phyloP scores from a whole-genome alignment of 2,113 vertebrate genomes.

The Perca fluviatilis region DNA sequence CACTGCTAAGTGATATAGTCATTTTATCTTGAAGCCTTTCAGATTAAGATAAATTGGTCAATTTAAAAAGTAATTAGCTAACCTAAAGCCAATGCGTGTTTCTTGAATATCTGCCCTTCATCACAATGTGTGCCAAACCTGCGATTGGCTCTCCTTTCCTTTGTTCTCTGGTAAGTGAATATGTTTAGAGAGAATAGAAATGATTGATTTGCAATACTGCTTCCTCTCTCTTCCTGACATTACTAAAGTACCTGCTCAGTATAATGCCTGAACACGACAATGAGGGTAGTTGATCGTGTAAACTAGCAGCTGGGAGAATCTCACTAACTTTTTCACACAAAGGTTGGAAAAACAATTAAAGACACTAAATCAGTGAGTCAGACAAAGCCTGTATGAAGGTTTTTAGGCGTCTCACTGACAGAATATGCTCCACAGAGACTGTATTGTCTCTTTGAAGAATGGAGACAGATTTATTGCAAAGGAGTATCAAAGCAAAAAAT shows the following conservation, averaged over 20 bases:
- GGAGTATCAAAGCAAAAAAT: constrained; percentile 66
- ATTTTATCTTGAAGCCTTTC: constrained; percentile 60
- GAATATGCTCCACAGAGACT: constrained; percentile 55
- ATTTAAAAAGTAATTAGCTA: constrained; percentile 79
- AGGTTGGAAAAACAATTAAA: constrained; percentile 60
- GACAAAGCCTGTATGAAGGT: constrained; percentile 46
- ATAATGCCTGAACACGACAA: constrained; percentile 40
- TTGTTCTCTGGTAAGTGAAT: constrained; percentile 63
- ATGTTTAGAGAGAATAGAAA: constrained; percentile 72
- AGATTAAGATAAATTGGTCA: constrained; percentile 79
- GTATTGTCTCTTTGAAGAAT: constrained; percentile 69
- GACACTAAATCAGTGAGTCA: constrained; percentile 38
- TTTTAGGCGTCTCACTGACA: constrained; percentile 52
- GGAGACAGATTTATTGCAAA: constrained; percentile 69
- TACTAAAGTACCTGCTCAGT: constrained; percentile 42
- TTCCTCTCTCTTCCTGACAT: constrained; percentile 56
- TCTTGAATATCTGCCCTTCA: constrained; percentile 56
- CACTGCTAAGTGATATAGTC: constrained; percentile 44
- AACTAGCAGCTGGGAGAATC: constrained; percentile 7
- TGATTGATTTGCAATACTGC: constrained; percentile 77
- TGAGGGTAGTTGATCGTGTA: neutral
- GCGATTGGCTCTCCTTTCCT: constrained; percentile 55
- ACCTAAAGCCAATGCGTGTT: constrained; percentile 18
- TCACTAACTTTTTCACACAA: constrained; percentile 48
- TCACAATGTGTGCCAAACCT: constrained; percentile 59